Percentiles rank a stretch among this genome's conserved stretches.
Evolutionary conservation across 92 coral and sea anemone species (phyloP).

Genomic region (Phymanthus crucifer): DNA sequence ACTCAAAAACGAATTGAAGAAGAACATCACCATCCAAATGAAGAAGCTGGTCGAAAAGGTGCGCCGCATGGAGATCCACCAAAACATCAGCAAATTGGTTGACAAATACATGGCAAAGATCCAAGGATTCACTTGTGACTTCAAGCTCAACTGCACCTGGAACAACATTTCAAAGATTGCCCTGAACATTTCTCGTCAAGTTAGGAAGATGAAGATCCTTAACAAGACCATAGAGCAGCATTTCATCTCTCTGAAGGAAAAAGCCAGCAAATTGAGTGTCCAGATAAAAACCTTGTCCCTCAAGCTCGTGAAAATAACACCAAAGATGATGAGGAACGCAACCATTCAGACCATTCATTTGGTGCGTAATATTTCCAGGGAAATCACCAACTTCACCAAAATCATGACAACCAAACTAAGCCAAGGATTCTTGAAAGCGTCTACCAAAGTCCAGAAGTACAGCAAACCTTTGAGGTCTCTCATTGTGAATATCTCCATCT

Average conservation of each 20-base stretch:
- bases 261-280: conserved; percentile 31
- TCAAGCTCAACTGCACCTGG: conserved; percentile 68
- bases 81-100: conserved; percentile 63
- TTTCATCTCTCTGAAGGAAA: conserved; percentile 29
- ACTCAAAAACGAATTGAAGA: conserved; percentile 52
- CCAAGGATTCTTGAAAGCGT: conserved; percentile 28
- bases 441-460: conserved; percentile 45
- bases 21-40: conserved; percentile 49
- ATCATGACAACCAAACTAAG: conserved; percentile 40
- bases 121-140: conserved; percentile 62
- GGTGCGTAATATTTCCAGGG: conserved; percentile 60
- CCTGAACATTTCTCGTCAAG: conserved; percentile 32
- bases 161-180: conserved; percentile 52
- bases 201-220: conserved; percentile 49
- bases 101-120: conserved; percentile 58
- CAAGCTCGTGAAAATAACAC: conserved; percentile 59
- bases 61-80: conserved; percentile 70
- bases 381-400: conserved; percentile 48
- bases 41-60: conserved; percentile 51
- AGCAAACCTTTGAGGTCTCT: conserved; percentile 64
- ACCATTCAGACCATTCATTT: conserved; percentile 71
- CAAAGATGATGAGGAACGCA: conserved; percentile 64
- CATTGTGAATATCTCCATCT: conserved; percentile 47
- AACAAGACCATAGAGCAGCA: conserved; percentile 47
- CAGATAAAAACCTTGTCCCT: conserved; percentile 34